phyloP scores from a whole-genome alignment of 1,140 invertebrate species.

The Drosophila saltans region DNA sequence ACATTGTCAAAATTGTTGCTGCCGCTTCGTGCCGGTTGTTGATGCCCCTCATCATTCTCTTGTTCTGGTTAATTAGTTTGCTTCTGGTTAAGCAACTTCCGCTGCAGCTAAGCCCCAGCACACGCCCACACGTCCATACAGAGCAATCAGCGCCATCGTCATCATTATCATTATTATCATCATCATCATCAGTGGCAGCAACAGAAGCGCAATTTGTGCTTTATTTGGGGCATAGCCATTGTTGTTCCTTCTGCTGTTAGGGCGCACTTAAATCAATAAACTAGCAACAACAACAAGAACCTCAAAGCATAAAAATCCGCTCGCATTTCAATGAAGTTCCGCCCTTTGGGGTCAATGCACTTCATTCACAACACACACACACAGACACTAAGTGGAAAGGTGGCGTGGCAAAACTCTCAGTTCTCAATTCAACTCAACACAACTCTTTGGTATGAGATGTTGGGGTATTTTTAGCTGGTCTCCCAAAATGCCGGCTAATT shows the following conservation, averaged over 20 bases:
- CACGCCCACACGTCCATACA: constrained; percentile 28
- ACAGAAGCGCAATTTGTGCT: constrained; percentile 63
- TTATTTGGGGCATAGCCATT: constrained; percentile 71
- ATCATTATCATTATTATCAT: constrained; percentile 50
- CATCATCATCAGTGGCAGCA: constrained; percentile 36
- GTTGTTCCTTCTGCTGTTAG: constrained; percentile 52
- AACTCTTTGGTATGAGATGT: constrained; percentile 11
- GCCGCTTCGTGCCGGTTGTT: not conserved
- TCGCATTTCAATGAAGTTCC: constrained; percentile 71
- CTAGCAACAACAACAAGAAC: constrained; percentile 38
- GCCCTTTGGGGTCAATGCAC: constrained; percentile 75
- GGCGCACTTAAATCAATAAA: constrained; percentile 79
- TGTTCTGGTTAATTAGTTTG: constrained; percentile 65
- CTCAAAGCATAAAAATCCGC: constrained; percentile 36
- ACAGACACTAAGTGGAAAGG: constrained; percentile 34
- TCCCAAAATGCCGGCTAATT: constrained; percentile 66
- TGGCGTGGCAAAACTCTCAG: constrained; percentile 56
- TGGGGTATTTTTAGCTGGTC: constrained; percentile 64
- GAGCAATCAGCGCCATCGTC: constrained; percentile 23
- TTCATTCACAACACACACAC: constrained; percentile 63
- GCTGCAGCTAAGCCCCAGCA: constrained; percentile 42
- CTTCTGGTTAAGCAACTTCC: constrained; percentile 55
- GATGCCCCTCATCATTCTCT: constrained; percentile 5
- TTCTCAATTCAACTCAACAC: constrained; percentile 40
- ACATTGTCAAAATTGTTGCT: constrained; percentile 14